Percentiles rank a stretch among this genome's conserved stretches.
Evolutionary conservation across 2,113 vertebrate species (phyloP).

Genomic region (Spea bombifrons): DNA sequence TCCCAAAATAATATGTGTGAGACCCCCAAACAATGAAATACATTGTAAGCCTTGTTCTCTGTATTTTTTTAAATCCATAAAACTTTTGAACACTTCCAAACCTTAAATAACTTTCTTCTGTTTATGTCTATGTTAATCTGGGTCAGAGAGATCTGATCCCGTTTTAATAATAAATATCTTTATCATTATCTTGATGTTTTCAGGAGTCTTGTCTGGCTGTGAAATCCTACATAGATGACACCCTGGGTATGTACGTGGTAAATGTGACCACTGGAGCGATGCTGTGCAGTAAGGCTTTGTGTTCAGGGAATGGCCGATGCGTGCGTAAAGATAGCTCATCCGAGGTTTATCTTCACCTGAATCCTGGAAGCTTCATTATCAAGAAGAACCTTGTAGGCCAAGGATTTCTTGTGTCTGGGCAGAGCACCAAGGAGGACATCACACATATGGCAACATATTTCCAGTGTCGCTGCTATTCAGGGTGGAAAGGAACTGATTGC

Average conservation of each 20-base stretch:
- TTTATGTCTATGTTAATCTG: no score
- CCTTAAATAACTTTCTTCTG: no score
- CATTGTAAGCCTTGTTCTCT: no score
- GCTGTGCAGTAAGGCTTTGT: constrained; percentile 78
- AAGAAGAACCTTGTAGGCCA: constrained; percentile 50
- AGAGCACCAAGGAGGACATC: constrained; percentile 50
- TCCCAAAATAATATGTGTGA: no score
- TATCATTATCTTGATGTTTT: background rate
- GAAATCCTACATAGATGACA: constrained; percentile 75
- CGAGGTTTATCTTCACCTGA: constrained; percentile 75
- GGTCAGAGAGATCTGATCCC: no score
- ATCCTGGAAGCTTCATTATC: constrained; percentile 69
- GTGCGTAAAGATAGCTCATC: constrained; percentile 60
- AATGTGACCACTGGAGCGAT: constrained; percentile 78
- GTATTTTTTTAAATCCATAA: no score
- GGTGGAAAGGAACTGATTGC: constrained; percentile 68
- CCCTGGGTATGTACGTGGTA: constrained; percentile 80
- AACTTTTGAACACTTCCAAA: no score
- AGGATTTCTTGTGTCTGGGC: constrained; percentile 58
- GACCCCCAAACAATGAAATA: no score
- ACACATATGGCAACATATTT: constrained; percentile 64
- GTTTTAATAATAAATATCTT: no score
- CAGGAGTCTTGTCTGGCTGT: constrained; percentile 78
- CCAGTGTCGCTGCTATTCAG: constrained; percentile 82
- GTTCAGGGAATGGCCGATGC: constrained; percentile 79